Base-by-base conservation (phyloP, 2,888 invertebrate genomes). In the Subacronicta megacephala region DNA sequence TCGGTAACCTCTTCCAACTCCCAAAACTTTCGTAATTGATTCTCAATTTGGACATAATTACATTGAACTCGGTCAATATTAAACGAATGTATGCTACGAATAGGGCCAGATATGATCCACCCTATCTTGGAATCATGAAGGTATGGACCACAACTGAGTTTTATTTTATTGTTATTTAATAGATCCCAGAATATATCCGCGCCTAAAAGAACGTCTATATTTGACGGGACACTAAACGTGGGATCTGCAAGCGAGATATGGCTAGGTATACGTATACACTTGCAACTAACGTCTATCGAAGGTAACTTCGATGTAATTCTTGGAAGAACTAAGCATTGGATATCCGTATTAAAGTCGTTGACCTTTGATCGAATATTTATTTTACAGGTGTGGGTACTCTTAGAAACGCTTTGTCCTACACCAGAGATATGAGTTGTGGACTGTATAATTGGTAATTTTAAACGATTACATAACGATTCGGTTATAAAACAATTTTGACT, bases 391-490 rank as follows among this genome's bases (percentile, higher is more conserved):
- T 54, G 35, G 38, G 31, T 44, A 29, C 43, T 16, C 16, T 56
- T 44, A 41, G 41, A 44, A n/a, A 62, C 41, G 5, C 13, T 20
- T 33, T 54, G 33, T 35, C 51, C 55, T 15, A 61, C 52, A n/a
- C 60, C 51, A 5, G 17, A 41, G 7, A 55, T 33, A 6, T 31
- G 31, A 26, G 53, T 31, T 10, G 54, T 46, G 57, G 57, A 57
- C 51, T 57, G 51, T 51, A 46, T 37, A 3, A 42, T 31, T 2
- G 56, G 38, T 33, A 50, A 9, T 12, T 53, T 31, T 46, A 62
- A 54, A 35, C 42, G 37, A 13, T 46, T 42, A 29, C 45, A 57
- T 18, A 57, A 41, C 9, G 20, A 17, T 50, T 62, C 45, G 5
- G 49, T 35, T 5, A 62, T 1, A n/a, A n/a, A n/a, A n/a, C n/a